A percentile compares a stretch with the other conserved stretches of the same genome.
Conservation (phyloP, 2,797 vertebrate genomes). For the Poecilia picta region DNA sequence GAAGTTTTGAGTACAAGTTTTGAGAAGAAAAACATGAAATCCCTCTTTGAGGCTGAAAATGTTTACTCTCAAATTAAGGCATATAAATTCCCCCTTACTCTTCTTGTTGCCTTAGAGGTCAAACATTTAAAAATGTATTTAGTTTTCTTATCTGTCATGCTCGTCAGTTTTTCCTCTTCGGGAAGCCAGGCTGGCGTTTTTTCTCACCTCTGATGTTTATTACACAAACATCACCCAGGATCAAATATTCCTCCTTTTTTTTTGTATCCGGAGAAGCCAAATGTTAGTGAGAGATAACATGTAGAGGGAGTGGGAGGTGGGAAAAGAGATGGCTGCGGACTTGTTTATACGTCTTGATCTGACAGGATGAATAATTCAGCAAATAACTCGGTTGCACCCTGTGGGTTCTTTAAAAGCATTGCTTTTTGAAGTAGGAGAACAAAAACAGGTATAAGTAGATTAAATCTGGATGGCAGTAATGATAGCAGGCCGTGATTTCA, state of each 20-base stretch:
- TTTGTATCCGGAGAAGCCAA: constrained; percentile 54
- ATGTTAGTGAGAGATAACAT: constrained; percentile 73
- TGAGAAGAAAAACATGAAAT: no score
- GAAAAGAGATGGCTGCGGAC: constrained; percentile 42
- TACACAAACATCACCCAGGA: constrained; percentile 66
- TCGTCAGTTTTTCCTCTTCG: constrained; percentile 38
- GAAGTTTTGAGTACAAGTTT: no score
- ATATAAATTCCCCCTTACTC: neutral
- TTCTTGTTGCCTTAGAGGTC: constrained; percentile 30
- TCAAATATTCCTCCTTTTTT: constrained; percentile 59
- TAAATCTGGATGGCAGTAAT: constrained; percentile 13
- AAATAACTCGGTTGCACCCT: constrained; percentile 49
- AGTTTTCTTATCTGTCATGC: constrained; percentile 42
- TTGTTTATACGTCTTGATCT: constrained; percentile 72
- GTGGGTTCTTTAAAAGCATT: constrained; percentile 61
- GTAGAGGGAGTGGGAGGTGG: constrained; percentile 53
- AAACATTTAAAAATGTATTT: constrained; percentile 4
- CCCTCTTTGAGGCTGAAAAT: no score
- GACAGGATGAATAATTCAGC: constrained; percentile 78
- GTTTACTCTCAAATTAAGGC: no score
- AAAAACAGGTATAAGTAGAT: constrained; percentile 3
- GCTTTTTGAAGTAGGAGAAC: constrained; percentile 28
- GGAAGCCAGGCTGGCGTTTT: constrained; percentile 40
- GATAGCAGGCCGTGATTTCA: constrained; percentile 42
- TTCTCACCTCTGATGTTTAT: constrained; percentile 69